These are phyloP conservation scores for Palythoa grandis DNA, from an alignment of 92 coral and sea anemone genomes.

Conservation along the genomic window DNA sequence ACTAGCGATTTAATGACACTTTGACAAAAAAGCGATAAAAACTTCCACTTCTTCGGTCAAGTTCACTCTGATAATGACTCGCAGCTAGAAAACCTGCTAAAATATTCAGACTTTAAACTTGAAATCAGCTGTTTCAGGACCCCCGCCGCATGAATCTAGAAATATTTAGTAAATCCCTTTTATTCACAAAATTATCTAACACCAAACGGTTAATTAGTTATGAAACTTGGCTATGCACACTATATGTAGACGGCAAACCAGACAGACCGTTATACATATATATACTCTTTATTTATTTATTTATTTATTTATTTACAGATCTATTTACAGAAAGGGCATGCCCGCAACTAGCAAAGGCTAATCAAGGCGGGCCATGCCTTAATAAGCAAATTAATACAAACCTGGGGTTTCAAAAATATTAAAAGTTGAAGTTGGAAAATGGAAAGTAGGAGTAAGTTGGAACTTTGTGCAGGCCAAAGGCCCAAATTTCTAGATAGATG, in stretches of 20 bases:
- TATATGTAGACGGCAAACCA: not conserved
- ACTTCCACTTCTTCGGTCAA: constrained; percentile 3
- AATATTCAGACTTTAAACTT: constrained; percentile 36
- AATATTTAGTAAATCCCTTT: constrained; percentile 5
- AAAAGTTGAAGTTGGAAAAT: too few species aligned
- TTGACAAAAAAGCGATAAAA: not conserved
- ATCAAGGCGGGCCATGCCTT: too few species aligned
- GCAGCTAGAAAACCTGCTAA: constrained; percentile 5
- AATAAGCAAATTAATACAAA: too few species aligned
- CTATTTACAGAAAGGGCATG: too few species aligned
- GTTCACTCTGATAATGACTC: constrained; percentile 22
- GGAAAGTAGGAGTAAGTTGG: too few species aligned
- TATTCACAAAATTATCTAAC: not conserved
- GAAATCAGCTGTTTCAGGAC: constrained; percentile 10
- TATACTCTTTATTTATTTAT: too few species aligned
- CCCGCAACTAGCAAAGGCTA: too few species aligned
- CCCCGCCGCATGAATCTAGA: constrained; percentile 12
- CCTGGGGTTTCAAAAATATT: too few species aligned
- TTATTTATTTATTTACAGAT: too few species aligned
- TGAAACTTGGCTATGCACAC: not conserved
- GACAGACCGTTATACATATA: not conserved
- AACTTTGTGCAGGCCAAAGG: too few species aligned
- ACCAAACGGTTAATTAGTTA: not conserved
- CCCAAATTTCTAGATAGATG: too few species aligned
- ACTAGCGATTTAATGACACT: not conserved